Percentiles rank a stretch among this genome's conserved stretches.
phyloP scores from a whole-genome alignment of 2,113 vertebrate genomes.

The Dicaeum eximium region DNA sequence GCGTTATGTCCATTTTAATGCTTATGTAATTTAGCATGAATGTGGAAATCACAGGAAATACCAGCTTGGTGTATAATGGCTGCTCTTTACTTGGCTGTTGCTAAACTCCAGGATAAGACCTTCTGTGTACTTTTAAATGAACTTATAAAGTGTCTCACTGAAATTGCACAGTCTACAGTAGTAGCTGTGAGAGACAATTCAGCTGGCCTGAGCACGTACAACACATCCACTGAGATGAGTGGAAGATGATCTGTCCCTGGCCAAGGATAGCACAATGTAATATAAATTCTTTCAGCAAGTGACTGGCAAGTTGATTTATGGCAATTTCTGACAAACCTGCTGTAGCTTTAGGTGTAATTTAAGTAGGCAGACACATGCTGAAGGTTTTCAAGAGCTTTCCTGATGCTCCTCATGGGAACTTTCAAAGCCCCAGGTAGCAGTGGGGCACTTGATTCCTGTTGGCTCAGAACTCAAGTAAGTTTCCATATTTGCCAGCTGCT shows the following conservation, averaged over 20 bases:
- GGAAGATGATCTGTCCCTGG: neutral
- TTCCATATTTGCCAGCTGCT: neutral
- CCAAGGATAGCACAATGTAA: neutral
- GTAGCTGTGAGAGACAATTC: neutral
- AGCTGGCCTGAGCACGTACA: neutral
- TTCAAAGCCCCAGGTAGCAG: rapidly evolving
- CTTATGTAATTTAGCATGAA: constrained; percentile 8
- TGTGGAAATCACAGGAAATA: constrained; percentile 22
- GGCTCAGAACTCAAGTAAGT: neutral
- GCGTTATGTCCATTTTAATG: neutral
- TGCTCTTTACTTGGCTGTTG: neutral
- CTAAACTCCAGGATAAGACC: neutral
- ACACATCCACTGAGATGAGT: neutral
- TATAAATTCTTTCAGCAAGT: neutral
- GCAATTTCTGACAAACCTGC: neutral
- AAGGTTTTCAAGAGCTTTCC: neutral
- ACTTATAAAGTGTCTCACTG: neutral
- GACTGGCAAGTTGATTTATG: neutral
- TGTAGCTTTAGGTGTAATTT: neutral
- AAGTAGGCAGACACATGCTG: neutral
- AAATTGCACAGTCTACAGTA: neutral
- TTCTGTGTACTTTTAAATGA: neutral
- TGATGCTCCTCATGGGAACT: neutral
- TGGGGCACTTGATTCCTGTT: neutral
- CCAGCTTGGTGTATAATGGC: neutral